Base-by-base conservation (phyloP, 2,888 invertebrate species). In the Acronicta alni region DNA sequence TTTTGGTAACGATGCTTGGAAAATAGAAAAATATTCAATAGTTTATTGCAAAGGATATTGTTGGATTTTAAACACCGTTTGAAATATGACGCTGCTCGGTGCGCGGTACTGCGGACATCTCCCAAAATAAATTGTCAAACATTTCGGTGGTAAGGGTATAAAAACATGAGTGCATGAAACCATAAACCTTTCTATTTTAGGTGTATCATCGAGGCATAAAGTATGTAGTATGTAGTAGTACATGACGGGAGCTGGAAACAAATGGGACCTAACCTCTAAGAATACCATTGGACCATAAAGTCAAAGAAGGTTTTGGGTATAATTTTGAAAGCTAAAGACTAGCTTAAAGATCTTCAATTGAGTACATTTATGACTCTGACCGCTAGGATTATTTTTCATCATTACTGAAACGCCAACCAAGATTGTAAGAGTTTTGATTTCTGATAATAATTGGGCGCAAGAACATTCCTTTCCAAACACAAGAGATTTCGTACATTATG, bases 101-200 rank as follows among this genome's bases (percentile, higher is more conserved):
- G 3, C 5, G 30, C 9, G 8, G 39, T 9, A 9, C 9, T 39
- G 26, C 2, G 30, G 12, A 32, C n/a, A 54, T 32, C 10, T 51
- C 2, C 3, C 0, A 49, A 51, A 51, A 35, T 14, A 35, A n/a
- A 35, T n/a, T n/a, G 35, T 35, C 35, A n/a, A 14, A 35, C n/a
- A 35, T 35, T 35, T 5, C n/a, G 4, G 6, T n/a, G 35, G 35
- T 30, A 2, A 12, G 12, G 12, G 12, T 30, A 1, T 30, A 30
- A 30, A 30, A 9, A n/a, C 49, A 51, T 9, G 32, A 49, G 35
- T 37, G 42, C 26, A 49, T 43, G 23, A 51, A 47, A 43, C 47
- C 47, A 32, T 63, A 58, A 51, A 52, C 54, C 9, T 57, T 37
- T 43, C 30, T 57, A 58, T 58, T 63, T 67, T 38, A 51, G 55